Percentiles rank a stretch among this genome's conserved stretches.
Evolutionary conservation across 1,140 invertebrate species (phyloP).

Genomic region (Drosophila parabipectinata): DNA sequence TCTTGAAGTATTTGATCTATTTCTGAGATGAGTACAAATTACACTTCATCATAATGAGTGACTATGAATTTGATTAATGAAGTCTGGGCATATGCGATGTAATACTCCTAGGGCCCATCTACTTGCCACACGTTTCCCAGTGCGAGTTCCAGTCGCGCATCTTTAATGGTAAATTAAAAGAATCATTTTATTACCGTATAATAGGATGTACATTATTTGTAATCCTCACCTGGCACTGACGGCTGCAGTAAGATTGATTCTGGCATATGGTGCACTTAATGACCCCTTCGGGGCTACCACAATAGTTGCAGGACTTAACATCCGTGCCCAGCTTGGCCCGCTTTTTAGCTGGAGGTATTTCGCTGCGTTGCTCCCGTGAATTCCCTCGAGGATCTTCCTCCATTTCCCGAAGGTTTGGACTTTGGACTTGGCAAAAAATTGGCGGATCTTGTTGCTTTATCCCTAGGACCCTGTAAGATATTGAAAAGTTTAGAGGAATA

Average conservation of each 20-base stretch:
- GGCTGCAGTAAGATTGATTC: conserved; percentile 95
- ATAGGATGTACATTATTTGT: too few species aligned
- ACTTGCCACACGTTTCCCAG: conserved; percentile 29
- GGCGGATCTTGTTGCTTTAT: conserved; percentile 11
- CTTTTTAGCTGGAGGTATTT: conserved; percentile 32
- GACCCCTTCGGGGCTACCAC: conserved; percentile 90
- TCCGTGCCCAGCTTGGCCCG: conserved; percentile 22
- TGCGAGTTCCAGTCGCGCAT: conserved; percentile 54
- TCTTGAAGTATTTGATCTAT: conserved; percentile 13
- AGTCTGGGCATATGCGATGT: conserved; percentile 45
- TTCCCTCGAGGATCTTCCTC: conserved; percentile 3
- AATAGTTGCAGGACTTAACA: conserved; percentile 89
- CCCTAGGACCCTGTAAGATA: conserved; percentile 25
- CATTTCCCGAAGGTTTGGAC: neutral
- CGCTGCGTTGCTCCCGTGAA: conserved; percentile 4
- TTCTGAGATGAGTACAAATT: conserved; percentile 27
- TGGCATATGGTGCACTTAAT: conserved; percentile 94
- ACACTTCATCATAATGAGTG: conserved; percentile 2
- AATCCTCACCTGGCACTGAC: conserved; percentile 92
- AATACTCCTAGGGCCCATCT: conserved; percentile 7
- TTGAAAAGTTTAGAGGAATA: neutral
- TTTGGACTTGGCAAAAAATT: conserved; percentile 18
- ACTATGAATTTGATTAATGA: conserved; percentile 18
- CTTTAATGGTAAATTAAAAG: conserved; percentile 17
- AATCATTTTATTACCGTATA: neutral